Evolutionary conservation across 2,888 invertebrate species (phyloP), one percentile per base, ranked within the genome.

Genomic region (Cantharis rufa): DNA sequence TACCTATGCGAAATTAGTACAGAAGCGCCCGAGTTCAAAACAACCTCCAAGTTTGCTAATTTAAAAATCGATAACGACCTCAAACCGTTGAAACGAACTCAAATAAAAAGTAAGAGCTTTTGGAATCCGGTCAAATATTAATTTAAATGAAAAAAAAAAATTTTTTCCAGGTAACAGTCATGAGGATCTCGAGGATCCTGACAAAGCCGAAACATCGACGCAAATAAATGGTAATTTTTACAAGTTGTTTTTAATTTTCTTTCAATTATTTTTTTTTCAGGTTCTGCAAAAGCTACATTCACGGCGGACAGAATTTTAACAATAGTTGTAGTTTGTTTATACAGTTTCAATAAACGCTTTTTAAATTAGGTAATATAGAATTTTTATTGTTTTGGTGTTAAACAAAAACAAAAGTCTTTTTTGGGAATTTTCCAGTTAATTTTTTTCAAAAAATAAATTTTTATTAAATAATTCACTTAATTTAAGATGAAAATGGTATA

Each of bases 1-100:
- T 87, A 87, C 80, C 83, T 79, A 62, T 87, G 87, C 78, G 87
- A 87, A 80, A 85, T 87, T 10, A 86, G 82, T 75, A 79, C 85
- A 10, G 87, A 87, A 71, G 83, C 81, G 1, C 86, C 86, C 5
- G 78, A 77, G n/a, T 85, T 85, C 74, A 80, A 81, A 68, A 81
- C 79, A 1, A 82, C 80, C 2, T 79, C 79, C 1, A 74, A 79
- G 73, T 74, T 78, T 2, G 79, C 78, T 10, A 75, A 78, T 16
- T 74, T 84, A 70, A 79, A 75, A 62, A 78, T 84, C 13, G 70
- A 24, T n/a, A 70, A 66, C 16, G 24, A 64, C 13, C 77, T 82
- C 15, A 75, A 80, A 70, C 79, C 80, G 4, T 75, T 77, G 10
- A 80, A 72, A 74, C 76, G 79, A n/a, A 73, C 73, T 10, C 81